Evolutionary conservation across 2,888 invertebrate genomes (phyloP).

Genomic region (Slavum lentiscoides): DNA sequence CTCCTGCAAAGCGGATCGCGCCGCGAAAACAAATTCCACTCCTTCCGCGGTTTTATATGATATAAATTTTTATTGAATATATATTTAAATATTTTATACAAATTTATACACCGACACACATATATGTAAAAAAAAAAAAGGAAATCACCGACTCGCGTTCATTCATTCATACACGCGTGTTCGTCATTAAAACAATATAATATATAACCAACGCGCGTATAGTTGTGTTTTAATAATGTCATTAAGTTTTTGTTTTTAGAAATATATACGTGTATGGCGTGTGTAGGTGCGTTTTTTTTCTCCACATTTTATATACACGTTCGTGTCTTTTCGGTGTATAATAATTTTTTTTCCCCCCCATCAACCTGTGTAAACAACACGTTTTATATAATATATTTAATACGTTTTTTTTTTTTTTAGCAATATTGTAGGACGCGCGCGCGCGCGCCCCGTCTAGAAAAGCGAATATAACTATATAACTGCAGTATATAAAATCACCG

Average conservation of each 20-base stretch:
- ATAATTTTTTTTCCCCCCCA: not conserved
- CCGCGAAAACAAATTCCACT: conserved; percentile 5
- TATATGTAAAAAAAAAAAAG: no score
- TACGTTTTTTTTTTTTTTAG: no score
- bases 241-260: not conserved
- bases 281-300: not conserved
- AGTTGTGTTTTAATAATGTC: not conserved
- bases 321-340: not conserved
- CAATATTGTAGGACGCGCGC: no score
- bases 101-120: no score
- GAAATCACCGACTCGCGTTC: not conserved
- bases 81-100: no score
- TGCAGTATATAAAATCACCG: no score
- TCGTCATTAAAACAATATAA: conserved; percentile 1
- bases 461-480: no score
- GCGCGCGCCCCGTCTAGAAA: no score
- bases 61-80: not conserved
- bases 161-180: no score
- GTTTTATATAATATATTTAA: not conserved
- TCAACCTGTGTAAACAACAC: conserved; percentile 8
- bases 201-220: no score
- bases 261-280: not conserved
- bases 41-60: conserved; percentile 11
- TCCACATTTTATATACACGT: not conserved
- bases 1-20: conserved; percentile 6